Base-by-base conservation (phyloP, 2,113 vertebrate species). In the Aptenodytes patagonicus region DNA sequence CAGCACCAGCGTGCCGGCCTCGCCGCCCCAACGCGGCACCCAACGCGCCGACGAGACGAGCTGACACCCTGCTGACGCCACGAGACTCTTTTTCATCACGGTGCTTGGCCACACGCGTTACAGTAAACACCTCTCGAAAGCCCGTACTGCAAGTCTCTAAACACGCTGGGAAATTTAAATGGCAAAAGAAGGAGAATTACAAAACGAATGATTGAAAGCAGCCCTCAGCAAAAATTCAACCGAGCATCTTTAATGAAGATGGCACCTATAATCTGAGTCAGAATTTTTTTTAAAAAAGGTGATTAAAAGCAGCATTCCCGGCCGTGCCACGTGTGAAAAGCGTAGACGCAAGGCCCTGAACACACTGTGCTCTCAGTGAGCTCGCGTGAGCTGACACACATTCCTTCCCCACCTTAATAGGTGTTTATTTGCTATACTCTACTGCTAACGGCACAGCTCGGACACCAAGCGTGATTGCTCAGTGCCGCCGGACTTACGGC, bases 231-330 rank as follows among this genome's bases (percentile, higher is more conserved):
- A 28, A 36, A 65, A 40, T 19, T 8, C 51, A 36, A 19, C 19
- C 13, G 1, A 66, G 66, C n/a, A 3, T 0, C 44, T 16, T 57
- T 5, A 31, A 29, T 0, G 31, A 38, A 65, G 58, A 73, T 0
- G 38, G 38, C 36, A 34, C 44, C 70, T 40, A 31, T 3, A 9
- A 16, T 3, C 25, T 0, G 6, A 58, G 28, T 1, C 14, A 21
- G 69, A 34, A 7, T 24, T 29, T 42, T 42, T n/a, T n/a, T 29
- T 5, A 5, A 4, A 18, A 9, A 52, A 58, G 58, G 64, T 7
- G 69, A 54, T 47, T 47, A 76, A 71, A 83, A 90, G 73, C 40
- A 19, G 42, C 55, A 1, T 42, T 87, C 61, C 88, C 4, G 1
- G 69, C 71, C 8, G 4, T 4, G 71, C 62, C 84, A 57, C 5